Evolutionary conservation across 1,140 invertebrate genomes (phyloP).

Genomic region (Saccostrea glomerata): DNA sequence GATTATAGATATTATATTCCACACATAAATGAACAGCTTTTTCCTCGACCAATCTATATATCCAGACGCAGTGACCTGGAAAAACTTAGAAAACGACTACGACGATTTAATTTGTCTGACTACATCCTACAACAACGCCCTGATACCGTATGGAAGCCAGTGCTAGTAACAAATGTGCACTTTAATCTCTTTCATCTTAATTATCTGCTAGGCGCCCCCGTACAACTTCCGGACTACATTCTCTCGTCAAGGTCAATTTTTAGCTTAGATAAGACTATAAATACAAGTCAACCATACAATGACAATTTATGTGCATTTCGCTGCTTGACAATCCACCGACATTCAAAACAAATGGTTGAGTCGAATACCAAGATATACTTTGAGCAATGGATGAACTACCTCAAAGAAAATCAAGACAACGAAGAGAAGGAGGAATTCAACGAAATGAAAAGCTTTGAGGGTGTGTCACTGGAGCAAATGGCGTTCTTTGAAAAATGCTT

Average conservation of each 20-base stretch:
- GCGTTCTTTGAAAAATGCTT: no score
- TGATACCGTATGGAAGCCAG: conserved; percentile 40
- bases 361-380: background rate
- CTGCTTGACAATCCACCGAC: conserved; percentile 37
- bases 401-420: background rate
- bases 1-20: conserved; percentile 45
- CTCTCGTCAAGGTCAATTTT: conserved; percentile 1
- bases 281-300: background rate
- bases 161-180: conserved; percentile 19
- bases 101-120: background rate
- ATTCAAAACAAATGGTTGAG: conserved; percentile 1
- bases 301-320: conserved; percentile 47
- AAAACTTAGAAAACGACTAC: background rate
- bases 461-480: no score
- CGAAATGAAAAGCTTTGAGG: no score
- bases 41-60: conserved; percentile 41
- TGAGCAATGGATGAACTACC: conserved; percentile 35
- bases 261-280: background rate
- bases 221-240: conserved; percentile 39
- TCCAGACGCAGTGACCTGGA: conserved; percentile 16
- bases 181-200: conserved; percentile 31
- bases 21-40: conserved; percentile 29
- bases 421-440: background rate
- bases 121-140: conserved; percentile 33
- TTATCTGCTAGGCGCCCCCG: conserved; percentile 1